Conservation (phyloP, 2,797 vertebrate genomes). For the Enoplosus armatus region DNA sequence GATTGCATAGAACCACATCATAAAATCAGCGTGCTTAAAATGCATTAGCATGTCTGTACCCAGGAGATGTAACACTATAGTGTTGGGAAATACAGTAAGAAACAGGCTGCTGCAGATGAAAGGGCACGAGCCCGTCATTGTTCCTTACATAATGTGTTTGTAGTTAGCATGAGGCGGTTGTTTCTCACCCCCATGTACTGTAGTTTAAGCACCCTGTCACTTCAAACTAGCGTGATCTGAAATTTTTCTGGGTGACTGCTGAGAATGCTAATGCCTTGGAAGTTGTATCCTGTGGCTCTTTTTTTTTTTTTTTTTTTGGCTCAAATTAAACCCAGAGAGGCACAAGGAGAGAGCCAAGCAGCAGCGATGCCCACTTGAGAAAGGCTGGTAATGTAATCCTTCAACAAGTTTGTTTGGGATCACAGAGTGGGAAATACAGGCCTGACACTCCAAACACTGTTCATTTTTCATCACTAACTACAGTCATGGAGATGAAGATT, state of each 20-base stretch:
- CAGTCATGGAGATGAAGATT: slow-evolving; percentile 20
- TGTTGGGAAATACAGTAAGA: slow-evolving; percentile 71
- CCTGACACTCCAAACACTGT: slow-evolving; percentile 14
- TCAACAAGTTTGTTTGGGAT: slow-evolving; percentile 86
- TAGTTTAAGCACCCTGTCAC: slow-evolving; percentile 86
- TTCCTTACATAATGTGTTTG: slow-evolving; percentile 79
- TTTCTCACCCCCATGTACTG: slow-evolving; percentile 85
- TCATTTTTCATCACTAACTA: slow-evolving; percentile 35
- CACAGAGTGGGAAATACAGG: slow-evolving; percentile 77
- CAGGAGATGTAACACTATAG: slow-evolving; percentile 78
- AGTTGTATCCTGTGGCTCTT: slow-evolving; percentile 84
- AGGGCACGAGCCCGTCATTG: slow-evolving; percentile 53
- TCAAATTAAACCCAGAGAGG: slow-evolving; percentile 89
- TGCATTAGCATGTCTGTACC: slow-evolving; percentile 59
- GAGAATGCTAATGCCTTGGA: slow-evolving; percentile 85
- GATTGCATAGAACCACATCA: slow-evolving; percentile 49
- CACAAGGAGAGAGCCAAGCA: slow-evolving; percentile 84
- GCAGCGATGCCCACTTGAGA: slow-evolving; percentile 80
- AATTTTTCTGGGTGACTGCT: slow-evolving; percentile 84
- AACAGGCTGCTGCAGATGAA: slow-evolving; percentile 68
- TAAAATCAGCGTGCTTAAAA: slow-evolving; percentile 37
- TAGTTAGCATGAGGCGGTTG: slow-evolving; percentile 84
- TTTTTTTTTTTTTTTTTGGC: slow-evolving; percentile 62
- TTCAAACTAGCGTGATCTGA: slow-evolving; percentile 88
- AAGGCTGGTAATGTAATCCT: slow-evolving; percentile 80